Percentiles rank a stretch among this genome's conserved stretches.
Conservation (phyloP, 2,888 invertebrate species). For the Chloroclystis v-ata region DNA sequence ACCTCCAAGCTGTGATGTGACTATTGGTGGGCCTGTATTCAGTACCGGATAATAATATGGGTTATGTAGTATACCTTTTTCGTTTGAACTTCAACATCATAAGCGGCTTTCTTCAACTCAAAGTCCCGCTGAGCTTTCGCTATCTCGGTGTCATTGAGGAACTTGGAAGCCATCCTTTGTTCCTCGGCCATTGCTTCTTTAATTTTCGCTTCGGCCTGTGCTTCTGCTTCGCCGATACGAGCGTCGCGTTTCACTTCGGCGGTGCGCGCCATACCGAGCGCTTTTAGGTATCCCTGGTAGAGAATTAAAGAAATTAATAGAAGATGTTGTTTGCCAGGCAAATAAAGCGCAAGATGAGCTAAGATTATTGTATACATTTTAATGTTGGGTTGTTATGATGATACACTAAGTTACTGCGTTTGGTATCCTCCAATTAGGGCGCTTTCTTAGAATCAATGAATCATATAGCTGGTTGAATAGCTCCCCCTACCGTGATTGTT, state of each 20-base stretch:
- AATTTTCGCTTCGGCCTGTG: slow-evolving; percentile 92
- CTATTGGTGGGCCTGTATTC: no score
- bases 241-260: slow-evolving; percentile 97
- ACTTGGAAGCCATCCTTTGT: slow-evolving; percentile 95
- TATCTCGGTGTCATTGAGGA: slow-evolving; percentile 97
- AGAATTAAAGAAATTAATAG: neutral
- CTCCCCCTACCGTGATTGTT: no score
- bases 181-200: slow-evolving; percentile 98
- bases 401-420: no score
- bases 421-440: no score
- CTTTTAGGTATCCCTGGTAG: slow-evolving; percentile 91
- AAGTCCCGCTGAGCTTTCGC: slow-evolving; percentile 98
- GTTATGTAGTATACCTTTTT: slow-evolving; percentile 87
- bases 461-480: no score
- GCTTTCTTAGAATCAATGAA: no score
- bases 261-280: slow-evolving; percentile 95
- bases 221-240: slow-evolving; percentile 97
- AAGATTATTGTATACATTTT: no score
- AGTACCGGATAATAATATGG: no score
- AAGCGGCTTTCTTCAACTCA: slow-evolving; percentile 97
- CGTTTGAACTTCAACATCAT: slow-evolving; percentile 97
- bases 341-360: no score
- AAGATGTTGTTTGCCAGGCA: no score
- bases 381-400: no score
- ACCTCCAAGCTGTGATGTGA: no score